Percentiles rank a stretch among this genome's conserved stretches.
These are phyloP conservation scores for Scrobipalpa costella DNA, from an alignment of 2,888 invertebrate genomes.

Conservation along the genomic window DNA sequence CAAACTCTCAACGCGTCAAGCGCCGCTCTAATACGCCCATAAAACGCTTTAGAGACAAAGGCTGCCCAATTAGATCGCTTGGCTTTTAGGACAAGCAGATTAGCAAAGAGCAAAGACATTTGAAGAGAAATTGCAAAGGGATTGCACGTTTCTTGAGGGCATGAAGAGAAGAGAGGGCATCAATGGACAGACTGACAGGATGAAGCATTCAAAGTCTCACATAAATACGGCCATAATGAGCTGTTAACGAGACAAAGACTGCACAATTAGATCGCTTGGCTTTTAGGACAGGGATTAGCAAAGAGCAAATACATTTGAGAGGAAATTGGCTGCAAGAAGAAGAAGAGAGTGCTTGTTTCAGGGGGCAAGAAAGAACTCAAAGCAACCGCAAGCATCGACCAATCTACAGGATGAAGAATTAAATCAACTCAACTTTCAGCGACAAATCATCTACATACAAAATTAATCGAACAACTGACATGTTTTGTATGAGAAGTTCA, in stretches of 20 bases:
- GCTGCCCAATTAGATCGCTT: constrained; percentile 18
- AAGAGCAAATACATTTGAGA: background rate
- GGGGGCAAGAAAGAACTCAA: too few relatives aligned
- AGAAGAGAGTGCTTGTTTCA: background rate
- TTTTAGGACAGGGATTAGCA: constrained; percentile 3
- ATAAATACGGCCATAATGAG: too few relatives aligned
- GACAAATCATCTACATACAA: too few relatives aligned
- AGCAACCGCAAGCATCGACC: too few relatives aligned
- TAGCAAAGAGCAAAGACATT: background rate
- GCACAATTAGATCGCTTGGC: constrained; percentile 12
- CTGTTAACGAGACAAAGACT: constrained; percentile 21
- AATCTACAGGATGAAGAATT: too few relatives aligned
- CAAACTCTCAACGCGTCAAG: constrained; percentile 21
- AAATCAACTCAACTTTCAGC: too few relatives aligned
- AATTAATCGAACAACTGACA: too few relatives aligned
- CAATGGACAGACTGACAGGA: too few relatives aligned
- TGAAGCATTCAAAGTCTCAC: too few relatives aligned
- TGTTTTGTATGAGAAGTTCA: too few relatives aligned
- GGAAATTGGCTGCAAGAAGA: background rate
- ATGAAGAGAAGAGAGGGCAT: too few relatives aligned
- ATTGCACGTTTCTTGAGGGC: constrained; percentile 2
- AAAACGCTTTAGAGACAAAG: constrained; percentile 16
- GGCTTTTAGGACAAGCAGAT: background rate
- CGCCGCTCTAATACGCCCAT: constrained; percentile 22
- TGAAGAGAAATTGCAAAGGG: background rate